Evolutionary conservation across 2,113 vertebrate genomes (phyloP).

Genomic region (Myiagra hebetior): DNA sequence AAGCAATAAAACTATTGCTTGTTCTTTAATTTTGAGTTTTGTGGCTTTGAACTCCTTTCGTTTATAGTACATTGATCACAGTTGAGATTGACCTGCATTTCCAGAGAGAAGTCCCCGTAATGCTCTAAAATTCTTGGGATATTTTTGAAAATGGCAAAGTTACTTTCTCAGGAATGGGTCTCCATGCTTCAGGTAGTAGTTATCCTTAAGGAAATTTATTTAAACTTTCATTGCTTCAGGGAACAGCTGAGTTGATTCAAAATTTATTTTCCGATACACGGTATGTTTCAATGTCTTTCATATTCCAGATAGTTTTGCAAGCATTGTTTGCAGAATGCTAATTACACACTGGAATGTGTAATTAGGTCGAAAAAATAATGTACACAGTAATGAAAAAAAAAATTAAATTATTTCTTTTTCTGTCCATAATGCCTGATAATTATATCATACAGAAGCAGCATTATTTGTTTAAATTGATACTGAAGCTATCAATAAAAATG

Average conservation of each 20-base stretch:
- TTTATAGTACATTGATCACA: background rate
- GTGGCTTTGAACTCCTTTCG: background rate
- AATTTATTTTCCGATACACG: background rate
- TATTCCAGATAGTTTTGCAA: background rate
- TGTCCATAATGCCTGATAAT: background rate
- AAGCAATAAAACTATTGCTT: background rate
- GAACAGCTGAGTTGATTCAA: background rate
- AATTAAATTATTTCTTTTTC: background rate
- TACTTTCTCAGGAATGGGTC: background rate
- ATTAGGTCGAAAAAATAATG: background rate
- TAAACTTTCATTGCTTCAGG: background rate
- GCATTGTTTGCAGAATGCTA: background rate
- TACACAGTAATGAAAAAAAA: background rate
- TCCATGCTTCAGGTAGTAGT: background rate
- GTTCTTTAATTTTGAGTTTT: background rate
- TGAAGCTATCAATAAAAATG: background rate
- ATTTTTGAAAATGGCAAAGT: background rate
- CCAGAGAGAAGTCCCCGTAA: background rate
- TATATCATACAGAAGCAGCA: background rate
- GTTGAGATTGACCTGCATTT: background rate
- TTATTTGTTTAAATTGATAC: background rate
- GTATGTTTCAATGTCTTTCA: background rate
- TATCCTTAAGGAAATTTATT: background rate
- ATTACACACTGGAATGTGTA: background rate
- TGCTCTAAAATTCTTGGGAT: background rate